These are phyloP conservation scores for Eumerus sabulonum DNA, from an alignment of 2,888 invertebrate species.

Conservation along the genomic window DNA sequence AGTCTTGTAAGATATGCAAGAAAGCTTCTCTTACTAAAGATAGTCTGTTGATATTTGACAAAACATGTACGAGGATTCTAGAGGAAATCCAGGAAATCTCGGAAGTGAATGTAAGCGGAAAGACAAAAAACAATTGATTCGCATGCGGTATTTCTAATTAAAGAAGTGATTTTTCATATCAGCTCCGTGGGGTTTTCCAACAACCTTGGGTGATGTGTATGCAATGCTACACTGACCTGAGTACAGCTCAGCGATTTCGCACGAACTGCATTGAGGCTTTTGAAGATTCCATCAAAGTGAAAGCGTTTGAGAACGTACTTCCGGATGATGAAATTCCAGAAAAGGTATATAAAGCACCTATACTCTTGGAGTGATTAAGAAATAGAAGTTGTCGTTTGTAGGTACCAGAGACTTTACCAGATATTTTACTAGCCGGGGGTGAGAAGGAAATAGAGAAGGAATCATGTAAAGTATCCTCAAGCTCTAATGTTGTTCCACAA, in stretches of 20 bases:
- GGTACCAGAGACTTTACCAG: background rate
- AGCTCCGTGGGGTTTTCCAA: conserved; percentile 47
- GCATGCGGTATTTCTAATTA: background rate
- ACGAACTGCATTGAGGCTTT: conserved; percentile 12
- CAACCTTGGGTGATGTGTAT: conserved; percentile 52
- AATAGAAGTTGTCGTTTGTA: background rate
- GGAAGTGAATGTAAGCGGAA: conserved; percentile 28
- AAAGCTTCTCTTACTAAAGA: conserved; percentile 7
- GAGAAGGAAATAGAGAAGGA: no score
- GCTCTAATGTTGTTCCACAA: no score
- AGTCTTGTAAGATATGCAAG: conserved; percentile 35
- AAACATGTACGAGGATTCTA: conserved; percentile 24
- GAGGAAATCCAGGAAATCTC: conserved; percentile 42
- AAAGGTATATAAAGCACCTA: background rate
- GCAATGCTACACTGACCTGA: conserved; percentile 35
- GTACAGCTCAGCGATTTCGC: conserved; percentile 43
- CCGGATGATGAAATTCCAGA: background rate
- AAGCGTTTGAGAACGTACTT: no score
- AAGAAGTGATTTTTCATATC: background rate
- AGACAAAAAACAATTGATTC: background rate
- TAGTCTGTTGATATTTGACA: conserved; percentile 45
- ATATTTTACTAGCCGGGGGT: no score
- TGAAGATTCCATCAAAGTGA: background rate
- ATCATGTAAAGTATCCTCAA: no score
- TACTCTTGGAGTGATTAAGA: no score